Base-by-base conservation (phyloP, 2,113 vertebrate genomes). In the Hemichromis elongatus region DNA sequence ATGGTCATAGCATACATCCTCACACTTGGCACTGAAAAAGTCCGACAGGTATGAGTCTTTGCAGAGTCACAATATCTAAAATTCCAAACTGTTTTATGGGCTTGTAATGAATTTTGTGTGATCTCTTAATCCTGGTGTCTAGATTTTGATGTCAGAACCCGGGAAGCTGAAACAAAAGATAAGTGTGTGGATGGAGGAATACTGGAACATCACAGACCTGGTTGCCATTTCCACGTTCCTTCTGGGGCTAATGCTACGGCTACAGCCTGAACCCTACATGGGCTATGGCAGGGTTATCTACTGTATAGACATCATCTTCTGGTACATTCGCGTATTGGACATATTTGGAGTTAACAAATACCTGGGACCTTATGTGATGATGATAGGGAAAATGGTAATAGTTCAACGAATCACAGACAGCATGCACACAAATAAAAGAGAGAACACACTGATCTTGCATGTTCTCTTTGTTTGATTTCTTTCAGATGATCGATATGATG, bases 291-390 rank as follows among this genome's bases (percentile, higher is more conserved):
- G 99, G 21, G 98, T 99, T 81, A 98, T 99, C 93, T 99, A 99
- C 95, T 99, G 98, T 0, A 97, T 99, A 50, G 98, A 99, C 92
- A 99, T 99, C 3, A 99, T 99, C 93, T 99, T 99, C 96, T 99
- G 99, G 99, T 99, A 99, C 94, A 99, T 99, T 66, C 97, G 98
- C 1, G 98, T 99, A 14, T 93, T 99, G 63, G 99, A 99, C 95
- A 99, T 99, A 95, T 99, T 99, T 83, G 99, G 99, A 24, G 99
- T 99, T 87, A 99, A 99, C 96, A 99, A 99, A 77, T 99, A 99
- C 52, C 95, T 99, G 85, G 99, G 99, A 79, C 99, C 98, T 55
- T 99, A 99, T 9, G 99, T 99, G 90, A 99, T 99, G 99, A 99
- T 99, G 99, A 99, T 99, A 79, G 99, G 99, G 73, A 99, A 99